Evolutionary conservation across 2,797 vertebrate genomes (phyloP).

Genomic region (Psittacula derbiana): DNA sequence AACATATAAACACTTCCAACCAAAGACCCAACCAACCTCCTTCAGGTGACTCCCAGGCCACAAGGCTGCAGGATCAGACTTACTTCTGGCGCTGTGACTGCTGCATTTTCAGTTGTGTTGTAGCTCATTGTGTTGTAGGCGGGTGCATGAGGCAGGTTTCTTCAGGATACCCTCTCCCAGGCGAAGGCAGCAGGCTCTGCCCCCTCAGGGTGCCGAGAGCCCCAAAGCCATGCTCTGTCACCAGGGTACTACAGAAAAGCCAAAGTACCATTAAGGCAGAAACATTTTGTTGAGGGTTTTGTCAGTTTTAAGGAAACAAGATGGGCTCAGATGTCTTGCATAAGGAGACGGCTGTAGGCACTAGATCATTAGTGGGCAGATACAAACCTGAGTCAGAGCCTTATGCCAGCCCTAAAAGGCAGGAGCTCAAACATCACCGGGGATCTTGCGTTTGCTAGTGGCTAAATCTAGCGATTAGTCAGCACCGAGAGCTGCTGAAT

Average conservation of each 20-base stretch:
- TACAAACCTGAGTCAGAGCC: slow-evolving; percentile 59
- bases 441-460: slow-evolving; percentile 63
- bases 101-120: slow-evolving; percentile 30
- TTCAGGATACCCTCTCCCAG: not conserved
- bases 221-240: not conserved
- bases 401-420: slow-evolving; percentile 63
- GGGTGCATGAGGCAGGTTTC: not conserved
- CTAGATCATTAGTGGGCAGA: slow-evolving; percentile 57
- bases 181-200: not conserved
- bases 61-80: not conserved
- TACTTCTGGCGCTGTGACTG: slow-evolving; percentile 17
- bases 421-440: slow-evolving; percentile 54
- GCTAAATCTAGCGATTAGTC: slow-evolving; percentile 69
- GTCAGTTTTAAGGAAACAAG: slow-evolving; percentile 16
- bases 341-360: slow-evolving; percentile 39
- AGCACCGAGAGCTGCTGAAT: slow-evolving; percentile 67
- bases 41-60: not conserved
- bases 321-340: not conserved
- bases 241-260: not conserved
- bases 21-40: not conserved
- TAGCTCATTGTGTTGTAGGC: slow-evolving; percentile 20
- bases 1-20: not conserved
- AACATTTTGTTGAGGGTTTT: not conserved
- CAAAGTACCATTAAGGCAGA: not conserved
- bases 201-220: not conserved